Conservation (phyloP, 2,113 vertebrate species). For the Progne subis region DNA sequence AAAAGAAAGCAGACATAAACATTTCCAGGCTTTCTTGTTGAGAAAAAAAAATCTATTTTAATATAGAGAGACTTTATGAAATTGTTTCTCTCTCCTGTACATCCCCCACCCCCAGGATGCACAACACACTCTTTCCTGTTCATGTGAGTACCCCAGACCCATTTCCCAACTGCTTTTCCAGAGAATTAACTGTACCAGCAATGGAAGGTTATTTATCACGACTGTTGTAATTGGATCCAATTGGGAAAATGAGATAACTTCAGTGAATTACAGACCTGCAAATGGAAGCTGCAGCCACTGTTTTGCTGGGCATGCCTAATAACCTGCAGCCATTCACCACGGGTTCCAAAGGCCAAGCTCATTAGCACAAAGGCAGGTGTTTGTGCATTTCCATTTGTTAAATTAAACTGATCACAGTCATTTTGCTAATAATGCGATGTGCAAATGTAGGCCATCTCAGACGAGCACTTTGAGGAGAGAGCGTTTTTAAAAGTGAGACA, state of each 20-base stretch:
- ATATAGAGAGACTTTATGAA: constrained; percentile 8
- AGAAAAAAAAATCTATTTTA: background rate
- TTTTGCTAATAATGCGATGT: constrained; percentile 16
- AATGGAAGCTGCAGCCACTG: constrained; percentile 3
- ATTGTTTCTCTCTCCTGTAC: background rate
- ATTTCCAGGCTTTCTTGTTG: constrained; percentile 1
- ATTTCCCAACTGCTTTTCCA: constrained; percentile 33
- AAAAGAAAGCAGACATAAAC: constrained; percentile 9
- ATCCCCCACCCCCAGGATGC: rapidly evolving
- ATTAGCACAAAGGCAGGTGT: constrained; percentile 37
- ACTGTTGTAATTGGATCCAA: constrained; percentile 53
- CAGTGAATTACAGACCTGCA: constrained; percentile 52
- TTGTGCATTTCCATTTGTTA: constrained; percentile 32
- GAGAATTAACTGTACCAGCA: constrained; percentile 33
- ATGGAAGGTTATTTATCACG: constrained; percentile 47
- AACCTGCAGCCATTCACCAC: constrained; percentile 36
- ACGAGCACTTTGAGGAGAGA: background rate
- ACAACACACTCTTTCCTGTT: background rate
- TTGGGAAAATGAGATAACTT: constrained; percentile 41
- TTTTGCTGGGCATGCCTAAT: constrained; percentile 40
- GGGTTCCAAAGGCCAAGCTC: constrained; percentile 47
- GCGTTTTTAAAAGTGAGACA: background rate
- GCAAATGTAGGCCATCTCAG: background rate
- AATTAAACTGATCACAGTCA: constrained; percentile 5
- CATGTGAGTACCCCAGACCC: constrained; percentile 5